These are phyloP conservation scores for Acronicta alni DNA, from an alignment of 2,888 invertebrate species.

Conservation along the genomic window DNA sequence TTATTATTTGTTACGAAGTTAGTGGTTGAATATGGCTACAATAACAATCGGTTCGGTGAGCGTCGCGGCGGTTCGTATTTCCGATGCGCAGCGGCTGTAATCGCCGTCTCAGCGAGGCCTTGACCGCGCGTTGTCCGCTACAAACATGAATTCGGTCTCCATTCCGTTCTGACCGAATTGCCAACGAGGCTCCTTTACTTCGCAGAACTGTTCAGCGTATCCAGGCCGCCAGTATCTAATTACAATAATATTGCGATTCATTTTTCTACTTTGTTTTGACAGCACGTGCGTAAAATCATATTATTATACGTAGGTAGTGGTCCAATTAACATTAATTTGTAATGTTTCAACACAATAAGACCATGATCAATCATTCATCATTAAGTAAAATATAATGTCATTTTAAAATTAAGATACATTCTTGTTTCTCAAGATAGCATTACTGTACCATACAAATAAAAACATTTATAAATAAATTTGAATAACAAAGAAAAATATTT, in stretches of 20 bases:
- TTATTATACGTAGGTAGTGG: neutral
- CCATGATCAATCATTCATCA: neutral
- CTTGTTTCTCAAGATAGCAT: neutral
- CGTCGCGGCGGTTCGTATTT: constrained; percentile 71
- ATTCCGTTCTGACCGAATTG: constrained; percentile 57
- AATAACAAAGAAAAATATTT: neutral
- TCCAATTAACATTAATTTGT: neutral
- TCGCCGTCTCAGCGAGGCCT: constrained; percentile 77
- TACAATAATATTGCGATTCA: constrained; percentile 68
- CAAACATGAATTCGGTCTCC: constrained; percentile 61
- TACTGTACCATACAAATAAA: constrained; percentile 22
- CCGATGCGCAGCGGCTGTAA: constrained; percentile 71
- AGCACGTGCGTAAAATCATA: constrained; percentile 39
- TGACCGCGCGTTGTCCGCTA: constrained; percentile 73
- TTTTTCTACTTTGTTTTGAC: constrained; percentile 55
- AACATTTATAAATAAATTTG: neutral
- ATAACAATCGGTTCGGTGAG: constrained; percentile 57
- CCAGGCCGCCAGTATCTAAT: constrained; percentile 67
- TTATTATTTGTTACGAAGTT: constrained; percentile 31
- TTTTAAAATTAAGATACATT: too few species aligned
- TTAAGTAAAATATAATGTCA: neutral
- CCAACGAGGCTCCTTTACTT: constrained; percentile 72
- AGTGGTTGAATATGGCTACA: constrained; percentile 61
- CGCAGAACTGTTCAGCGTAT: constrained; percentile 67
- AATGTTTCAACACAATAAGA: neutral